Evolutionary conservation across 2,113 vertebrate species (phyloP).

Genomic region (Neolamprologus toae): DNA sequence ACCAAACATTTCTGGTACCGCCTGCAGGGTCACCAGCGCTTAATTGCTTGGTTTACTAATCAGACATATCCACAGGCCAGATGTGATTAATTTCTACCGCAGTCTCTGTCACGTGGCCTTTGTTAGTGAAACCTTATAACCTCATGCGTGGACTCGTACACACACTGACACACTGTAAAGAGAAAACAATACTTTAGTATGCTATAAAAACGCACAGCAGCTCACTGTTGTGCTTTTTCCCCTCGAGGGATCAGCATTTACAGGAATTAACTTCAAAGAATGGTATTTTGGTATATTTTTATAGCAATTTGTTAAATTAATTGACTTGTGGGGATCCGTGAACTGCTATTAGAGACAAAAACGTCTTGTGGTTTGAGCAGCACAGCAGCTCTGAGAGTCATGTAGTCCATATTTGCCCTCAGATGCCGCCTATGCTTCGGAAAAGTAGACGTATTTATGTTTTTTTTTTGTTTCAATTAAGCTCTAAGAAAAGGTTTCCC

Average conservation of each 20-base stretch:
- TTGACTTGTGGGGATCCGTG: neutral
- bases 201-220: neutral
- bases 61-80: neutral
- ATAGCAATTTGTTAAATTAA: neutral
- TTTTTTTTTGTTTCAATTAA: neutral
- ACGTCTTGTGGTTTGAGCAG: neutral
- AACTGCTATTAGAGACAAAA: neutral
- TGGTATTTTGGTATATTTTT: neutral
- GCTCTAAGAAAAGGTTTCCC: neutral
- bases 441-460: neutral
- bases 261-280: neutral
- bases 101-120: neutral
- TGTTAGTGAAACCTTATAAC: neutral
- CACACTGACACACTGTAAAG: neutral
- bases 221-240: neutral
- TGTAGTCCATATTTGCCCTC: neutral
- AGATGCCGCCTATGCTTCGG: rapidly evolving
- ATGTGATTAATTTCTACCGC: neutral
- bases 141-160: neutral
- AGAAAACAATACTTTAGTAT: neutral
- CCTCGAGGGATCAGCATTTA: neutral
- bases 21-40: too few relatives aligned
- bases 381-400: neutral
- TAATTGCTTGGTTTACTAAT: neutral
- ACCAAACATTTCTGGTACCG: neutral